Evolutionary conservation across 2,888 invertebrate genomes (phyloP).

Genomic region (Drosophila imparisetae): DNA sequence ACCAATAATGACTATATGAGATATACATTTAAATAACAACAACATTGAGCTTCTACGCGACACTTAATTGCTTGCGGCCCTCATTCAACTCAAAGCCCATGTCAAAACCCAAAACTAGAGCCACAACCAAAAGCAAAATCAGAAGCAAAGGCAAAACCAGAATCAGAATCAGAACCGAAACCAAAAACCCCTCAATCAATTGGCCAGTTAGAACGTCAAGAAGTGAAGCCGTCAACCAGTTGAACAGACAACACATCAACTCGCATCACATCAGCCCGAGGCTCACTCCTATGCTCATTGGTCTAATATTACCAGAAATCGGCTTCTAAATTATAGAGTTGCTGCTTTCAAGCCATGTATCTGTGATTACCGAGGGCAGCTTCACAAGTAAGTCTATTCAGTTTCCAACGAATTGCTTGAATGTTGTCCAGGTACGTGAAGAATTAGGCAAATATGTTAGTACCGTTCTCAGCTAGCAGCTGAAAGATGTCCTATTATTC

Average conservation of each 20-base stretch:
- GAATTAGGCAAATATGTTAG: background rate
- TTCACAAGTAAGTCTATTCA: constrained; percentile 9
- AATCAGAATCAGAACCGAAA: constrained; percentile 15
- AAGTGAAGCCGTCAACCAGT: constrained; percentile 51
- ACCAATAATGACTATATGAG: constrained; percentile 68
- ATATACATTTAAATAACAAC: constrained; percentile 37
- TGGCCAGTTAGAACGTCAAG: constrained; percentile 41
- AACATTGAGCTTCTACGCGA: constrained; percentile 51
- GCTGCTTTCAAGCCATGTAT: constrained; percentile 5
- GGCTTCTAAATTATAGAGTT: constrained; percentile 46
- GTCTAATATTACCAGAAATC: constrained; percentile 57
- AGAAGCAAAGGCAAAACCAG: background rate
- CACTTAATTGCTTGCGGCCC: constrained; percentile 53
- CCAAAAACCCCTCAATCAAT: constrained; percentile 49
- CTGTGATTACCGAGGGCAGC: constrained; percentile 32
- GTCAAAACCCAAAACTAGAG: background rate
- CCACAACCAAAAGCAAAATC: background rate
- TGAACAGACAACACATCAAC: constrained; percentile 34
- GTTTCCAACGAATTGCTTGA: background rate
- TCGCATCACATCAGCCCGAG: constrained; percentile 32
- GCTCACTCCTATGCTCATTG: constrained; percentile 44
- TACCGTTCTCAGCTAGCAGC: background rate
- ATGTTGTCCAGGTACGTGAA: background rate
- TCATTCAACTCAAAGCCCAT: constrained; percentile 3
- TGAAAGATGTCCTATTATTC: background rate